Conservation (phyloP, 1,140 invertebrate species). For the Halesus radiatus region DNA sequence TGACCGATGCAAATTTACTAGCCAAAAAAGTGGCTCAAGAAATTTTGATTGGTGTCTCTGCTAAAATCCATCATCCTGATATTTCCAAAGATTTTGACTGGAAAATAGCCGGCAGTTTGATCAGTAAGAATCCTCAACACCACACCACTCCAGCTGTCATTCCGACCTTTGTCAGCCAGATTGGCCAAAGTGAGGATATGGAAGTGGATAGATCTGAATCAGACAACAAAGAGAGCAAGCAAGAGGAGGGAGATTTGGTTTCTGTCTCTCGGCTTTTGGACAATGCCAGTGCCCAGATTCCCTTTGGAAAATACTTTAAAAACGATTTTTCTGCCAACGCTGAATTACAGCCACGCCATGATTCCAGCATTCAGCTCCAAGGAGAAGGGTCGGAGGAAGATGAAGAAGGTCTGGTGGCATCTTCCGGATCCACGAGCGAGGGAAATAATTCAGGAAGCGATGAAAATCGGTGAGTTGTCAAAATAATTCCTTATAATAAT, state of each 20-base stretch:
- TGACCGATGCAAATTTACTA: slow-evolving; percentile 48
- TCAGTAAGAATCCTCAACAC: slow-evolving; percentile 61
- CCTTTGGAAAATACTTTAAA: slow-evolving; percentile 75
- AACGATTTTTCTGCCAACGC: slow-evolving; percentile 72
- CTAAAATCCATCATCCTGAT: slow-evolving; percentile 62
- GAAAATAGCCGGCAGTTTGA: slow-evolving; percentile 69
- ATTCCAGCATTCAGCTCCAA: slow-evolving; percentile 61
- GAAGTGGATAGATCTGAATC: slow-evolving; percentile 3
- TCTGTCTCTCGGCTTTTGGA: slow-evolving; percentile 84
- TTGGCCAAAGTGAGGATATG: slow-evolving; percentile 27
- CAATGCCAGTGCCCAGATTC: slow-evolving; percentile 81
- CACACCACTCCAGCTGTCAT: slow-evolving; percentile 17
- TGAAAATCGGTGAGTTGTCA: slow-evolving; percentile 75
- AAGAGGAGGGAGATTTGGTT: slow-evolving; percentile 75
- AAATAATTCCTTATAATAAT: neutral
- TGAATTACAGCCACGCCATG: slow-evolving; percentile 59
- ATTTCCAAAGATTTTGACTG: slow-evolving; percentile 67
- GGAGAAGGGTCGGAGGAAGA: slow-evolving; percentile 75
- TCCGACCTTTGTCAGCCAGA: slow-evolving; percentile 48
- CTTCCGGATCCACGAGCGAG: slow-evolving; percentile 80
- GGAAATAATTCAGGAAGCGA: slow-evolving; percentile 87
- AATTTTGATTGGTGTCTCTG: slow-evolving; percentile 71
- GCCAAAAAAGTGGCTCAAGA: slow-evolving; percentile 69
- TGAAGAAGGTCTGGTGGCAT: slow-evolving; percentile 81
- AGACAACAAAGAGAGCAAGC: slow-evolving; percentile 56